Evolutionary conservation across 2,113 vertebrate species (phyloP).

Genomic region (Psilopogon haemacephalus): DNA sequence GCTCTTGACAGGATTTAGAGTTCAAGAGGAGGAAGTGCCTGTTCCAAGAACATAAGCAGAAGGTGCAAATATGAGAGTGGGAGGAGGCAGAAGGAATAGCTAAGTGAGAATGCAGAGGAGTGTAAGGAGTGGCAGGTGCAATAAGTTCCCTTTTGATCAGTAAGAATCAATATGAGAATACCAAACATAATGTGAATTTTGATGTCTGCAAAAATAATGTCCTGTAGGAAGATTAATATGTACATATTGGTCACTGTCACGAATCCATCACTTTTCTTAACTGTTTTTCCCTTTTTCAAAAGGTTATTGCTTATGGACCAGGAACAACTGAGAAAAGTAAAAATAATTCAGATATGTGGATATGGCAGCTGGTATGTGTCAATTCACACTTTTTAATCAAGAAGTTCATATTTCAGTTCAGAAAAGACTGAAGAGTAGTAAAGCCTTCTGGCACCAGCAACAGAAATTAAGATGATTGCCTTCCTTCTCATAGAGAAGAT

Average conservation of each 20-base stretch:
- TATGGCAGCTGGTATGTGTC: slow-evolving; percentile 90
- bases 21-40: slow-evolving; percentile 35
- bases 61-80: slow-evolving; percentile 53
- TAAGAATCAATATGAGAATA: slow-evolving; percentile 49
- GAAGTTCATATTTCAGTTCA: background rate
- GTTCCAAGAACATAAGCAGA: slow-evolving; percentile 45
- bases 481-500: background rate
- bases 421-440: background rate
- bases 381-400: background rate
- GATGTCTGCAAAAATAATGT: slow-evolving; percentile 35
- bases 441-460: background rate
- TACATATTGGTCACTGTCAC: background rate
- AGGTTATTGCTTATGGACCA: slow-evolving; percentile 82
- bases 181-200: slow-evolving; percentile 47
- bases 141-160: slow-evolving; percentile 60
- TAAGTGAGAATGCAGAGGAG: slow-evolving; percentile 40
- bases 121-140: slow-evolving; percentile 64
- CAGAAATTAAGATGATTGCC: background rate
- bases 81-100: slow-evolving; percentile 55
- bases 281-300: background rate
- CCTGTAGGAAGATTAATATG: background rate
- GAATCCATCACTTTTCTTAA: background rate
- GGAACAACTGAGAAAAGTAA: slow-evolving; percentile 74
- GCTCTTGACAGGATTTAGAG: slow-evolving; percentile 15
- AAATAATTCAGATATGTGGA: slow-evolving; percentile 83